These are phyloP conservation scores for Diorhabda sublineata DNA, from an alignment of 1,140 invertebrate genomes.

Conservation along the genomic window DNA sequence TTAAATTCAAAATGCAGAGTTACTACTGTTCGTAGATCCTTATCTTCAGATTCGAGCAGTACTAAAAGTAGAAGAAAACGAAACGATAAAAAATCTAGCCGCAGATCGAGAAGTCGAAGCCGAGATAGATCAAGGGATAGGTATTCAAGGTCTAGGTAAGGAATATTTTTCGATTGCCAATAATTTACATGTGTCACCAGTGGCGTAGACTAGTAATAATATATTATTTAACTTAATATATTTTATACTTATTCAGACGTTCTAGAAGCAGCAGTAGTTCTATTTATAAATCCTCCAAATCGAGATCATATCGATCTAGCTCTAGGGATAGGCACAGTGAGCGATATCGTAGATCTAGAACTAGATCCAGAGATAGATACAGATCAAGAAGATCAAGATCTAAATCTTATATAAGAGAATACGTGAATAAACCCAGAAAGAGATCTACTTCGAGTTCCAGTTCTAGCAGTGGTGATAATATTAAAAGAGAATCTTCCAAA, in stretches of 20 bases:
- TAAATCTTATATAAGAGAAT: constrained; percentile 36
- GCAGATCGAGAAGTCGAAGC: constrained; percentile 29
- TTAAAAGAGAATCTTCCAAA: constrained; percentile 14
- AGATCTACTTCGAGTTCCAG: constrained; percentile 28
- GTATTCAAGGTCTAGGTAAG: constrained; percentile 6
- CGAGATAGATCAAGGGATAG: constrained; percentile 29
- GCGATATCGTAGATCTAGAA: constrained; percentile 27
- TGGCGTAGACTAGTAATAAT: neutral
- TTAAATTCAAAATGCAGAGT: constrained; percentile 21
- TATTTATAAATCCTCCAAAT: constrained; percentile 28
- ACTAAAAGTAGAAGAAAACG: constrained; percentile 32
- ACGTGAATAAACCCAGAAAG: constrained; percentile 31
- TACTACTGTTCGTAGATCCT: constrained; percentile 30
- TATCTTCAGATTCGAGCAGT: constrained; percentile 36
- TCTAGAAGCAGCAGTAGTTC: constrained; percentile 32
- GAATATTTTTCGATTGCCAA: neutral
- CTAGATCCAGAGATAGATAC: constrained; percentile 31
- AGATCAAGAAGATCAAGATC: constrained; percentile 35
- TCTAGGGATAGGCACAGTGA: constrained; percentile 32
- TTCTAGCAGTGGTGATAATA: constrained; percentile 11
- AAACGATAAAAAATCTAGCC: constrained; percentile 27
- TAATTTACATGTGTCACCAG: neutral
- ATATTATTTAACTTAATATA: neutral
- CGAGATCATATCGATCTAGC: constrained; percentile 24
- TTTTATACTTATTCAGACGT: constrained; percentile 13